Percentiles rank a stretch among this genome's conserved stretches.
phyloP scores from a whole-genome alignment of 2,113 vertebrate genomes.

The Eptesicus fuscus region DNA sequence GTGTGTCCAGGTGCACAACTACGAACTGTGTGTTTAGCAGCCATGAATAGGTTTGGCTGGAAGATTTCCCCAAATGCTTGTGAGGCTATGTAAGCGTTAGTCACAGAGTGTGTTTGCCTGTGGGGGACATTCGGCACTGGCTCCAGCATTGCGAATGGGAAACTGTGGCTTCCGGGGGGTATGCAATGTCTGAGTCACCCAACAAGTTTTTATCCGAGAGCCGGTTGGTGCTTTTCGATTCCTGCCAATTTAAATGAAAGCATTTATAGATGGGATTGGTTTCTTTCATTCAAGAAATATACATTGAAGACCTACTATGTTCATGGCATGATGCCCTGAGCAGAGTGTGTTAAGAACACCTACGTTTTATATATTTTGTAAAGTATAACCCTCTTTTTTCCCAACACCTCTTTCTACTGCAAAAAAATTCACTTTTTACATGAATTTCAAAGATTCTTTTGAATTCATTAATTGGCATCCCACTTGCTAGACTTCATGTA shows the following conservation, averaged over 20 bases:
- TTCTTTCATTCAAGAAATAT: not conserved
- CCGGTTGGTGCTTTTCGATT: not conserved
- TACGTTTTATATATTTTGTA: not conserved
- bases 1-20: not conserved
- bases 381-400: not conserved
- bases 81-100: not conserved
- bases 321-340: not conserved
- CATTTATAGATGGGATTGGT: not conserved
- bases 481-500: not conserved
- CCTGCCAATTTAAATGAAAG: not conserved
- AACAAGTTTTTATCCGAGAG: not conserved
- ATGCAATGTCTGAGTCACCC: not conserved
- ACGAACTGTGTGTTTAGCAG: not conserved
- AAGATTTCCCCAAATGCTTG: not conserved
- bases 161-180: not conserved
- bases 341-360: not conserved
- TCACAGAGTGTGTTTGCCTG: not conserved
- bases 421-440: conserved; percentile 8
- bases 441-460: not conserved
- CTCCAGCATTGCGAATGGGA: not conserved
- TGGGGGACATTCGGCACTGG: not conserved
- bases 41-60: not conserved
- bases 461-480: not conserved
- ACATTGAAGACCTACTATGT: not conserved
- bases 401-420: not conserved